Conservation (phyloP, 2,888 invertebrate species). For the Epinotia brunnichana region DNA sequence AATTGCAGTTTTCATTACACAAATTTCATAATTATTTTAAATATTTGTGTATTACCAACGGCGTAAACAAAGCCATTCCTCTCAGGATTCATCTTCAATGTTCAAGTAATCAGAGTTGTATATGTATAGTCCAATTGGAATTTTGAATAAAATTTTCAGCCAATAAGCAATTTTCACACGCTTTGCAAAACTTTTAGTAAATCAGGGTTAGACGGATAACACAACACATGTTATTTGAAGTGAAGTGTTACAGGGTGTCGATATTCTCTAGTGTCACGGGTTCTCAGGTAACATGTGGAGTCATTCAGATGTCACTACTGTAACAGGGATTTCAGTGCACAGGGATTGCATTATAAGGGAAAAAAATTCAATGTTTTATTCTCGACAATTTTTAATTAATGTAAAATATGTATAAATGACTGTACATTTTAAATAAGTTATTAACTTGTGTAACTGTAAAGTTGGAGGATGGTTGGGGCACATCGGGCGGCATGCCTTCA, state of each 20-base stretch:
- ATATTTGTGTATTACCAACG: slow-evolving; percentile 2
- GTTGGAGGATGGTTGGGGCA: slow-evolving; percentile 61
- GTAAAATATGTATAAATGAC: slow-evolving; percentile 77
- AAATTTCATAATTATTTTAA: not conserved
- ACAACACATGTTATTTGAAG: slow-evolving; percentile 52
- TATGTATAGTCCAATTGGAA: slow-evolving; percentile 12
- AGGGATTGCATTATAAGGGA: slow-evolving; percentile 23
- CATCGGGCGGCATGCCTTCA: slow-evolving; percentile 76
- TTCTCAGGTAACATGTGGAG: slow-evolving; percentile 16
- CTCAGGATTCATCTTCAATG: slow-evolving; percentile 9
- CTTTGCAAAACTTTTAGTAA: slow-evolving; percentile 72
- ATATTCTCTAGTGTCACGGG: slow-evolving; percentile 24
- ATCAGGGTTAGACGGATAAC: slow-evolving; percentile 66
- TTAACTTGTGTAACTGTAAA: slow-evolving; percentile 62
- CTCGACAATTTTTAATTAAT: slow-evolving; percentile 77
- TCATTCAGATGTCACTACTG: slow-evolving; percentile 9
- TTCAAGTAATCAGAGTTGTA: not conserved
- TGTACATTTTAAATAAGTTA: slow-evolving; percentile 77
- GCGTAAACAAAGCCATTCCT: not conserved
- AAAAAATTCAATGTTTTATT: slow-evolving; percentile 55
- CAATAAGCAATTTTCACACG: slow-evolving; percentile 58
- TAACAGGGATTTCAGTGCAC: slow-evolving; percentile 1
- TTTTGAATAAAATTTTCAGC: slow-evolving; percentile 46
- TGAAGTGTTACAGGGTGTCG: slow-evolving; percentile 35
- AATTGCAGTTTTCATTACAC: slow-evolving; percentile 1